Percentiles rank a stretch among this genome's conserved stretches.
Evolutionary conservation across 2,888 invertebrate species (phyloP).

Genomic region (Dorcus parallelipipedus): DNA sequence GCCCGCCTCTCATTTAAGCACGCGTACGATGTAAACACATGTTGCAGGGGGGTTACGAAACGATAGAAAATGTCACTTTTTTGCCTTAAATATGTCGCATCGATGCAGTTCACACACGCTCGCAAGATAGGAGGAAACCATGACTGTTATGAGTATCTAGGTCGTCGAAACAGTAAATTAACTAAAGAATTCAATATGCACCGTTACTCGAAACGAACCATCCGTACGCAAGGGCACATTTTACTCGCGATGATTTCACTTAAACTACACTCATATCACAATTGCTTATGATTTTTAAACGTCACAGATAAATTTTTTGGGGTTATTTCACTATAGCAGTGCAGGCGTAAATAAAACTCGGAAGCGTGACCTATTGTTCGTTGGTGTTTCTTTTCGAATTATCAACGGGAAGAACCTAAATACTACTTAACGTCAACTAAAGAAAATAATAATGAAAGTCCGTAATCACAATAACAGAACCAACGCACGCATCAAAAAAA

Average conservation of each 20-base stretch:
- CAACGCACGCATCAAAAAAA: slow-evolving; percentile 6
- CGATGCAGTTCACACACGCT: background rate
- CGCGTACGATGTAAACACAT: background rate
- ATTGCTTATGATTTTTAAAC: too few relatives aligned
- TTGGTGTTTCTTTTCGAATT: too few relatives aligned
- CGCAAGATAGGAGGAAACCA: slow-evolving; percentile 10
- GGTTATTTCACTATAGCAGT: too few relatives aligned
- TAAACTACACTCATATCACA: too few relatives aligned
- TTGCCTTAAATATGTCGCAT: background rate
- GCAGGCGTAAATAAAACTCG: too few relatives aligned
- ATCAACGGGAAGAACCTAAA: too few relatives aligned
- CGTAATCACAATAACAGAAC: background rate
- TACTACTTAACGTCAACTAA: background rate
- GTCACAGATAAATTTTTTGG: too few relatives aligned
- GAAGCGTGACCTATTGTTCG: too few relatives aligned
- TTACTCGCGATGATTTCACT: too few relatives aligned
- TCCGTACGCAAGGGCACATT: too few relatives aligned
- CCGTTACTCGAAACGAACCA: background rate
- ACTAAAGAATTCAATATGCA: background rate
- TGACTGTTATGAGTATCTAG: slow-evolving; percentile 10
- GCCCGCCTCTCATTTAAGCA: background rate
- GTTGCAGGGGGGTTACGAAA: background rate
- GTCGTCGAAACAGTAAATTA: slow-evolving; percentile 15
- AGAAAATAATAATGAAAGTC: background rate
- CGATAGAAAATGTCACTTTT: background rate